These are phyloP conservation scores for Xylota segnis DNA, from an alignment of 2,888 invertebrate species.

Conservation along the genomic window DNA sequence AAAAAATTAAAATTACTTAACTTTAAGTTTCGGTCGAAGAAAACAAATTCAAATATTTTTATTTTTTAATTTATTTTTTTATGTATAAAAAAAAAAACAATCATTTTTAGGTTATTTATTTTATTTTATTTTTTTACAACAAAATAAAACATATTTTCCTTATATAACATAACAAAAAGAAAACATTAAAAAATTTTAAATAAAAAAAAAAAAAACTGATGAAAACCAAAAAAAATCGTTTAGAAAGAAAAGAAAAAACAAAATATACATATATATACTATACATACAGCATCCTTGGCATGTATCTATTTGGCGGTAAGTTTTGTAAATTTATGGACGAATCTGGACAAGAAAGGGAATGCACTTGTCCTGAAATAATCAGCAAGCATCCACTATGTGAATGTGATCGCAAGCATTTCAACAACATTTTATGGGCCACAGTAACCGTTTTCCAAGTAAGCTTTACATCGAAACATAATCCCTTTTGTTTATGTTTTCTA, in stretches of 20 bases:
- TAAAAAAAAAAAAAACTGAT: conserved; percentile 61
- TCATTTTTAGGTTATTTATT: conserved; percentile 14
- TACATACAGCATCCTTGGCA: conserved; percentile 96
- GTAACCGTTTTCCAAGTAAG: conserved; percentile 99
- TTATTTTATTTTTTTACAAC: conserved; percentile 24
- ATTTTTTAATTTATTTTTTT: conserved; percentile 21
- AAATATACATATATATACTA: conserved; percentile 79
- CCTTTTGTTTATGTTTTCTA: conserved; percentile 41
- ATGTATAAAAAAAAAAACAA: conserved; percentile 6
- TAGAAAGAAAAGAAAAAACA: conserved; percentile 62
- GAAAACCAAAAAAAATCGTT: conserved; percentile 54
- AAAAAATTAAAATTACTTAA: conserved; percentile 18
- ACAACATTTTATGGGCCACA: conserved; percentile 98
- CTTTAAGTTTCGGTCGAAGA: neutral
- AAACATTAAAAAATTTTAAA: conserved; percentile 73
- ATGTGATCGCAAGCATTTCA: conserved; percentile 99
- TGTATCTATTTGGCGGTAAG: conserved; percentile 99
- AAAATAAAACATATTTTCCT: conserved; percentile 50
- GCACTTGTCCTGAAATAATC: conserved; percentile 96
- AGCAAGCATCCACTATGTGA: conserved; percentile 95
- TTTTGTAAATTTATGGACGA: conserved; percentile 99
- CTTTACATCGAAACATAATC: conserved; percentile 70
- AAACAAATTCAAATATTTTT: conserved; percentile 5
- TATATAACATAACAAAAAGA: conserved; percentile 71
- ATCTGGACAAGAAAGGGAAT: conserved; percentile 92